Base-by-base conservation (phyloP, 2,888 invertebrate genomes). In the Thymelicus lineola region DNA sequence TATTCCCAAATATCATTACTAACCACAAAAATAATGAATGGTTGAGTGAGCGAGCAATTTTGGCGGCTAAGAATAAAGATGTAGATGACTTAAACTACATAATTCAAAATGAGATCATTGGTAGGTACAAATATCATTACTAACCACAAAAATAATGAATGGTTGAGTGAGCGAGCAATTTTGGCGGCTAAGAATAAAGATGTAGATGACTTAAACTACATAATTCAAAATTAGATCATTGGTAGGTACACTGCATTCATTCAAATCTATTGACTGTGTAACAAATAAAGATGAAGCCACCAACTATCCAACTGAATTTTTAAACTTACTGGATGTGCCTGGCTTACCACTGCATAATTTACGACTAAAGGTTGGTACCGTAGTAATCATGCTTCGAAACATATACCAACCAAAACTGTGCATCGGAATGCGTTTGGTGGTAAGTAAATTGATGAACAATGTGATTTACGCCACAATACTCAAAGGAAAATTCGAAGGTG, bases 41-140 rank as follows among this genome's bases (percentile, higher is more conserved):
- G 60, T 48, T 60, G 17, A 35, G 35, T 59, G 36, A 66, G 48
- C 28, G 50, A 42, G 60, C 42, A n/a, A 60, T 82, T 79, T 78
- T 81, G 46, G 79, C 79, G 70, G 79, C 81, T 70, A 81, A 84
- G 75, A 85, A 85, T 74, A 78, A 78, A 76, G 81, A 82, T 79
- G 81, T 83, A 59, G 76, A 83, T 75, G 74, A 79, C 73, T 55
- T 76, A 28, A 84, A 84, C 74, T 77, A 70, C 60, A 74, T 74
- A 79, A 62, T 62, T 62, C 62, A 82, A 59, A 77, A 77, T 78
- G 4, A 75, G 15, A 79, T 77, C 73, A 64, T 75, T 69, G 75
- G n/a, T n/a, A n/a, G n/a, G n/a, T n/a, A n/a, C 66, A 20, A 17
- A 66, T 42, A 53, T 66, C 3, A 15, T 35, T 58, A 1, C 36